Percentiles rank a stretch among this genome's conserved stretches.
These are phyloP conservation scores for Eulemur albifrons DNA, from an alignment of 2,797 vertebrate genomes.

Conservation along the genomic window DNA sequence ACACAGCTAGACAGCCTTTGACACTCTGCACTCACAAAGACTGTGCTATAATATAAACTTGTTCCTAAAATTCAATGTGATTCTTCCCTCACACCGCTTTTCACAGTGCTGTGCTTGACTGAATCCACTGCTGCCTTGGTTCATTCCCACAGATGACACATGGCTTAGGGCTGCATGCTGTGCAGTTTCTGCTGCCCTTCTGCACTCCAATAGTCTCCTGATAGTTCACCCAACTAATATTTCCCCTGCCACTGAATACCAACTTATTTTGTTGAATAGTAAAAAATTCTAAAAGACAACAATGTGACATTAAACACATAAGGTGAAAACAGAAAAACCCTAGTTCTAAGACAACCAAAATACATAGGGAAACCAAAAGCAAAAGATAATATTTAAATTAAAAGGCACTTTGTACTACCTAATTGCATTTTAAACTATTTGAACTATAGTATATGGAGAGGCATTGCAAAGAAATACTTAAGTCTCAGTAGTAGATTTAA, in stretches of 20 bases:
- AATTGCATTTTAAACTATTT: conserved; percentile 5
- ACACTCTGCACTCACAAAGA: neutral
- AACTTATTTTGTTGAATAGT: neutral
- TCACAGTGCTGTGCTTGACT: neutral
- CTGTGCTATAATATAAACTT: neutral
- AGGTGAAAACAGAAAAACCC: conserved; percentile 17
- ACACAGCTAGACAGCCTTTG: neutral
- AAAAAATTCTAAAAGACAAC: conserved; percentile 25
- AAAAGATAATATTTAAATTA: conserved; percentile 26
- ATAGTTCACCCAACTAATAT: neutral
- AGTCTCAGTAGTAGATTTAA: conserved; percentile 15
- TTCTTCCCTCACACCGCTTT: neutral
- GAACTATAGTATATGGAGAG: neutral
- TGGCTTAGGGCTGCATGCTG: neutral
- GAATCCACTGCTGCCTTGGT: neutral
- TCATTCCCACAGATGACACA: neutral
- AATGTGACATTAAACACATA: neutral
- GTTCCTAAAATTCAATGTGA: neutral
- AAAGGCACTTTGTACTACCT: conserved; percentile 9
- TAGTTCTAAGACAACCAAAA: neutral
- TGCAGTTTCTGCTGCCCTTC: neutral
- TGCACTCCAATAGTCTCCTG: neutral
- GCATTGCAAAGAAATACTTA: conserved; percentile 1
- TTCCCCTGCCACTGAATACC: neutral
- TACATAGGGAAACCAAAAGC: neutral